Conservation (phyloP, 2,113 vertebrate genomes). For the Apodemus sylvaticus region DNA sequence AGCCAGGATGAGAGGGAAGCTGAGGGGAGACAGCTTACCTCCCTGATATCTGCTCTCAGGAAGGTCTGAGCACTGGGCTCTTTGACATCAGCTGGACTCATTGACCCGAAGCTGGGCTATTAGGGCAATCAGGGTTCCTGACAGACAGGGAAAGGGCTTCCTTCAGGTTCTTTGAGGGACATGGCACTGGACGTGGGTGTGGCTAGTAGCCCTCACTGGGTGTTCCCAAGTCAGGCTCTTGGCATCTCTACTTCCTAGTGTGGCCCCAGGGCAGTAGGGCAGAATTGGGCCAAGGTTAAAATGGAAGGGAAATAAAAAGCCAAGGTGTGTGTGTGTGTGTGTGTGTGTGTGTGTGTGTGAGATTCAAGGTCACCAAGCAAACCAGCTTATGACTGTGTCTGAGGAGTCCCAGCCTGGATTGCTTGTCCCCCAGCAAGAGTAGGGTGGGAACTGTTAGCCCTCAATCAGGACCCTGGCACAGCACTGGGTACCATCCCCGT, state of each 20-base stretch:
- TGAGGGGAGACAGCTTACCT: no score
- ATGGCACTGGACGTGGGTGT: conserved; percentile 54
- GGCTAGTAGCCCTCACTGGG: neutral
- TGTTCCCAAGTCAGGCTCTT: neutral
- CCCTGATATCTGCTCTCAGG: neutral
- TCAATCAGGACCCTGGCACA: neutral
- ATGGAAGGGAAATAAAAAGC: neutral
- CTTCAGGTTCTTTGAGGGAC: neutral
- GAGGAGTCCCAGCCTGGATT: neutral
- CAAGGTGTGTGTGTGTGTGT: neutral
- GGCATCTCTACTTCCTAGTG: neutral
- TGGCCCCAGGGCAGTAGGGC: neutral
- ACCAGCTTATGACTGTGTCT: neutral
- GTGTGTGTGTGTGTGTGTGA: neutral
- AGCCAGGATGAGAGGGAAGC: neutral
- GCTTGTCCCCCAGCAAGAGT: neutral
- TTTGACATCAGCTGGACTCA: neutral
- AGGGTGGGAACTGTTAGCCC: neutral
- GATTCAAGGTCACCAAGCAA: conserved; percentile 22
- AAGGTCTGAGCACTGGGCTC: neutral
- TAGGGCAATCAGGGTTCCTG: neutral
- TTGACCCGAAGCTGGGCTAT: neutral
- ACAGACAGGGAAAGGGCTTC: neutral
- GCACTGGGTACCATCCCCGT: neutral
- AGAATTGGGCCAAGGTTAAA: neutral